phyloP scores from a whole-genome alignment of 2,888 invertebrate genomes.

The Sinelater perroti region DNA sequence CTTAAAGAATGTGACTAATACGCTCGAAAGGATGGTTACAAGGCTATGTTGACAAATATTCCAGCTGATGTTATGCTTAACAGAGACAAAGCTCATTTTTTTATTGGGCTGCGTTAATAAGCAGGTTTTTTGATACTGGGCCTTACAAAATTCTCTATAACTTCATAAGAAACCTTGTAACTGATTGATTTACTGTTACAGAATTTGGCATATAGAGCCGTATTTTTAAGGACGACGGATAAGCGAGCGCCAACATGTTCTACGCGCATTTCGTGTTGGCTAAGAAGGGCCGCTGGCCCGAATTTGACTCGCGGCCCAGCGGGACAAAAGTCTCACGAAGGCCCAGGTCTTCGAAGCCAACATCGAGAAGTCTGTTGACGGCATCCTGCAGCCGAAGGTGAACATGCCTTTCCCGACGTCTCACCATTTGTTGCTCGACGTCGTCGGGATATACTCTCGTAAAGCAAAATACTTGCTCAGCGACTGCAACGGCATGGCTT shows the following conservation, averaged over 20 bases:
- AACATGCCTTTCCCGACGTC: conserved; percentile 99
- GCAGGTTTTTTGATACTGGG: too few species aligned
- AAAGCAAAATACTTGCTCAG: conserved; percentile 98
- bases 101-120: too few species aligned
- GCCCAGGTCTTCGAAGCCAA: conserved; percentile 99
- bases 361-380: conserved; percentile 98
- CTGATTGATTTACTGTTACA: too few species aligned
- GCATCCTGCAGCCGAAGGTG: conserved; percentile 98
- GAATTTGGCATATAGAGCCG: too few species aligned
- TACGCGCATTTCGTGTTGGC: conserved; percentile 99
- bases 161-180: too few species aligned
- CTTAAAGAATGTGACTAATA: too few species aligned
- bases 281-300: conserved; percentile 98
- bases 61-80: too few species aligned
- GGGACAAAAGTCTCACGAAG: conserved; percentile 99
- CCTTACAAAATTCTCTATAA: too few species aligned
- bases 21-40: too few species aligned
- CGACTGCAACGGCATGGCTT: conserved; percentile 99
- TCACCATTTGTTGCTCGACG: conserved; percentile 96
- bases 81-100: too few species aligned
- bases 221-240: too few species aligned
- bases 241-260: conserved; percentile 76
- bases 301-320: conserved; percentile 99
- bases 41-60: too few species aligned
- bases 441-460: conserved; percentile 97